Conservation (phyloP, 1,140 invertebrate genomes). For the Danaus plexippus region DNA sequence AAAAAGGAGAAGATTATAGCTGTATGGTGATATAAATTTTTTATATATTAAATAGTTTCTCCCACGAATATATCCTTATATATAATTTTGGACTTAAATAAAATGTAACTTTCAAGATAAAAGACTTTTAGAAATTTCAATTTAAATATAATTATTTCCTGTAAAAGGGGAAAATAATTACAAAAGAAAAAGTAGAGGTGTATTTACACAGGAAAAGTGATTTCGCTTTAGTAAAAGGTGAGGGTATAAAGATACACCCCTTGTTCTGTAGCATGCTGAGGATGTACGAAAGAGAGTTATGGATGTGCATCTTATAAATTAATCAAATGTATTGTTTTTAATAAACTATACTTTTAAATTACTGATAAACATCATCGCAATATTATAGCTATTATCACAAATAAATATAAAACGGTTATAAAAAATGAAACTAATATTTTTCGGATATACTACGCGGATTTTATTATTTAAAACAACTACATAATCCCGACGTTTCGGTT, state of each 20-base stretch:
- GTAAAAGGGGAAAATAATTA: conserved; percentile 33
- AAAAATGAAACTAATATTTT: no score
- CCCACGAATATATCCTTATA: no score
- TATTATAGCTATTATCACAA: neutral
- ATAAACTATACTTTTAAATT: no score
- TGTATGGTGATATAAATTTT: no score
- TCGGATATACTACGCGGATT: no score
- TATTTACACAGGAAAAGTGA: conserved; percentile 57
- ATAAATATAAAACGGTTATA: neutral
- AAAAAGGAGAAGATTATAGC: no score
- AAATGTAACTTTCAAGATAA: no score
- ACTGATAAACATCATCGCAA: neutral
- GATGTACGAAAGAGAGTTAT: conserved; percentile 18
- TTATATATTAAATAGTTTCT: no score
- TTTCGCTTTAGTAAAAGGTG: conserved; percentile 52
- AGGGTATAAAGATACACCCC: conserved; percentile 46
- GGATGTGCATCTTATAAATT: conserved; percentile 18
- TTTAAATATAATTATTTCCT: conserved; percentile 30
- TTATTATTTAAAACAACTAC: no score
- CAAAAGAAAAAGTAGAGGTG: conserved; percentile 41
- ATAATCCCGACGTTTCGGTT: no score
- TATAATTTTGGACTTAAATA: no score
- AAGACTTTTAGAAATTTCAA: conserved; percentile 19
- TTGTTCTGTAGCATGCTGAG: conserved; percentile 43
- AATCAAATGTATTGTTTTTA: no score